A percentile compares a stretch with the other conserved stretches of the same genome.
phyloP scores from a whole-genome alignment of 2,797 vertebrate genomes.

The Channa striata region DNA sequence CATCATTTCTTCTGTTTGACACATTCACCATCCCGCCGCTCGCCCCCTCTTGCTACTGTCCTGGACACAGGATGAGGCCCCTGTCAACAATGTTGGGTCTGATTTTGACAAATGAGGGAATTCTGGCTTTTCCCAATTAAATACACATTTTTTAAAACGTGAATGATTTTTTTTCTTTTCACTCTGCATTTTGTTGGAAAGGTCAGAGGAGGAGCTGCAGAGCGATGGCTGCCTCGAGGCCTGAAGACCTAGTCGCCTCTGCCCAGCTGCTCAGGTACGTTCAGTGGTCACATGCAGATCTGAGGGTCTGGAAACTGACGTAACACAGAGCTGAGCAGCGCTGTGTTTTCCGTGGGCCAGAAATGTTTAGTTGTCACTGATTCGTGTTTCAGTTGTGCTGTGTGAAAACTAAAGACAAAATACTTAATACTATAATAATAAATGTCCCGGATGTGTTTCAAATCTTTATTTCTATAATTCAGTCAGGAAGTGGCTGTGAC shows the following conservation, averaged over 20 bases:
- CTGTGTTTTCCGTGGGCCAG: no score
- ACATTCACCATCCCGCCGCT: slow-evolving; percentile 88
- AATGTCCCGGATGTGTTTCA: no score
- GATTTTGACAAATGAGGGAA: neutral
- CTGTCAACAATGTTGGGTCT: no score
- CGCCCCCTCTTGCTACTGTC: neutral
- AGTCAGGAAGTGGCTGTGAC: no score
- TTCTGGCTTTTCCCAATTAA: neutral
- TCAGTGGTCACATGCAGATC: neutral
- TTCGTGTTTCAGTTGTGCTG: no score
- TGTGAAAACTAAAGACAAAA: no score
- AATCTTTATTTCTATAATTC: no score
- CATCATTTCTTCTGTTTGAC: slow-evolving; percentile 94
- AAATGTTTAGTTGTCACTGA: no score
- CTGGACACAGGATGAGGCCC: neutral
- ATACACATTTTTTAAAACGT: neutral
- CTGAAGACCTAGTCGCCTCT: neutral
- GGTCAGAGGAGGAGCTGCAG: slow-evolving; percentile 9
- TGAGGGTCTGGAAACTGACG: no score
- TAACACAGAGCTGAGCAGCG: no score
- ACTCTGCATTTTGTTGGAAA: neutral
- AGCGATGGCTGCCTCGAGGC: neutral
- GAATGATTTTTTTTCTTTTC: neutral
- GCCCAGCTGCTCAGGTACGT: slow-evolving; percentile 6
- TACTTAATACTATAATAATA: no score